A percentile compares a stretch with the other conserved stretches of the same genome.
Conservation (phyloP, 2,797 vertebrate species). For the Harpagifer antarcticus region DNA sequence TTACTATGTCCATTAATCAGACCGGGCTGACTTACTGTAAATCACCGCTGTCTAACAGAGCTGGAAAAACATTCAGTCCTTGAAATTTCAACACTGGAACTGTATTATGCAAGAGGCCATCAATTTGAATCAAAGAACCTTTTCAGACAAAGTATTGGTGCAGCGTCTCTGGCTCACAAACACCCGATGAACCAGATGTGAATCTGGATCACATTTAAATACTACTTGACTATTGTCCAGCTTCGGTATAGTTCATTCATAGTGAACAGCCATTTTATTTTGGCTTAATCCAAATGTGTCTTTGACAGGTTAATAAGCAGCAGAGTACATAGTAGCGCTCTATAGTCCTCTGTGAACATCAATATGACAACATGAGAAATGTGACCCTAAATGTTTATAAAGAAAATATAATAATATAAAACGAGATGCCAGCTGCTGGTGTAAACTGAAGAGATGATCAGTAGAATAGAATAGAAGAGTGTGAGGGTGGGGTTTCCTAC, state of each 20-base stretch:
- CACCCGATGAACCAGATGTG: slow-evolving; percentile 8
- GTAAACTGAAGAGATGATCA: background rate
- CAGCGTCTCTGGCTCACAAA: slow-evolving; percentile 7
- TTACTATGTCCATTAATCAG: slow-evolving; percentile 51
- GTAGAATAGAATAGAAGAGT: background rate
- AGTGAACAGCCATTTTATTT: background rate
- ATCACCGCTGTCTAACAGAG: slow-evolving; percentile 27
- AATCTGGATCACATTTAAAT: background rate
- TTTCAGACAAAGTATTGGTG: background rate
- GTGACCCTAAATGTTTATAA: background rate
- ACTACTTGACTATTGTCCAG: background rate
- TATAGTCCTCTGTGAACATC: background rate
- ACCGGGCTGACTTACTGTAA: slow-evolving; percentile 29
- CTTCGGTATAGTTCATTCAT: background rate
- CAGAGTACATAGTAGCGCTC: background rate
- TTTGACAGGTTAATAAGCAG: background rate
- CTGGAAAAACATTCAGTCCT: slow-evolving; percentile 31
- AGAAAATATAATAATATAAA: background rate
- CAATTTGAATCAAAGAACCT: slow-evolving; percentile 26
- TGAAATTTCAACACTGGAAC: slow-evolving; percentile 36
- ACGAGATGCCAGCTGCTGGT: background rate
- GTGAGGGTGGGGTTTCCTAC: slow-evolving; percentile 76
- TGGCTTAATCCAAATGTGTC: background rate
- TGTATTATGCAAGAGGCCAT: slow-evolving; percentile 36
- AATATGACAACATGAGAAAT: background rate